Evolutionary conservation across 2,888 invertebrate species (phyloP).

Genomic region (Tyria jacobaeae): DNA sequence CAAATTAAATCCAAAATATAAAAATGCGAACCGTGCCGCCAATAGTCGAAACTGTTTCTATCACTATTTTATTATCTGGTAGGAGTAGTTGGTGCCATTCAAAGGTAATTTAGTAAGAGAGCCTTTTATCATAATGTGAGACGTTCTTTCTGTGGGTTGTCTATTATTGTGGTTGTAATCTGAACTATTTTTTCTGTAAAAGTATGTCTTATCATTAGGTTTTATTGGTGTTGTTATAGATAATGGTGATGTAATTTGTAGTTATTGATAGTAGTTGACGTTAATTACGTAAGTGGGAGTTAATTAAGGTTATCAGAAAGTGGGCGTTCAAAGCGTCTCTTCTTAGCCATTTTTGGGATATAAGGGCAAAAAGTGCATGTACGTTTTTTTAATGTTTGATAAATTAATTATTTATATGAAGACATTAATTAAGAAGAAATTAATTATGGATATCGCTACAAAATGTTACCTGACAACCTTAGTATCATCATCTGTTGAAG

Average conservation of each 20-base stretch:
- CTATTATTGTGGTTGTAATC: slow-evolving; percentile 17
- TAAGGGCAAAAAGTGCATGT: no score
- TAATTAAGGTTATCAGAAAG: no score
- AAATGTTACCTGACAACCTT: slow-evolving; percentile 22
- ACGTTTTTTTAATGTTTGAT: no score
- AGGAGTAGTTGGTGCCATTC: slow-evolving; percentile 40
- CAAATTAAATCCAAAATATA: slow-evolving; percentile 64
- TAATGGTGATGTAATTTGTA: slow-evolving; percentile 10
- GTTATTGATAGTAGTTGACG: neutral
- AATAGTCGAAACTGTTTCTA: slow-evolving; percentile 52
- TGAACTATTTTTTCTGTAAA: slow-evolving; percentile 13
- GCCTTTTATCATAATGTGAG: slow-evolving; percentile 52
- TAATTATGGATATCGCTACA: no score
- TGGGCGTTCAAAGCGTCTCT: no score
- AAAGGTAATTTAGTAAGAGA: slow-evolving; percentile 33
- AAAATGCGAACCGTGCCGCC: slow-evolving; percentile 55
- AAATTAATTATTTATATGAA: no score
- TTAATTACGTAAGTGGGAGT: no score
- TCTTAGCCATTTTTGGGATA: no score
- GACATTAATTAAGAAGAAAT: no score
- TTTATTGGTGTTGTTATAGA: neutral
- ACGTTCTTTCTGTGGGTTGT: slow-evolving; percentile 39
- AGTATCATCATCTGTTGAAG: slow-evolving; percentile 33
- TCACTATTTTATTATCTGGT: slow-evolving; percentile 58
- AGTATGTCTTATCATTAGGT: slow-evolving; percentile 9